Conservation (phyloP, 2,888 invertebrate species). For the Dysmachus trigonus region DNA sequence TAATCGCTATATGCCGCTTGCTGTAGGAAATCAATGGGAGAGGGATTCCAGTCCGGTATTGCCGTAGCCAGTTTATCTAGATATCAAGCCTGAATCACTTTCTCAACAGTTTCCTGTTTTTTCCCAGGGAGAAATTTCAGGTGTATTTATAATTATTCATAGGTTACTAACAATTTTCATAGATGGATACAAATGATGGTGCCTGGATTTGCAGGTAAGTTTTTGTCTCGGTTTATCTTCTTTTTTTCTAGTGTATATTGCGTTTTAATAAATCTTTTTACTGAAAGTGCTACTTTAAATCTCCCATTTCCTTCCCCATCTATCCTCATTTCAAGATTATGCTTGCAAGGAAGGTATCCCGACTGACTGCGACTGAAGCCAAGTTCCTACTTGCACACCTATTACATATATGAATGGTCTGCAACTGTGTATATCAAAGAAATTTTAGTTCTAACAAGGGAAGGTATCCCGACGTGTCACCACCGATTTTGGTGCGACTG, state of each 20-base stretch:
- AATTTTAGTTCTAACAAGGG: no score
- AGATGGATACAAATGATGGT: not conserved
- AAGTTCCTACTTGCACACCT: no score
- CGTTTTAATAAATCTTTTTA: not conserved
- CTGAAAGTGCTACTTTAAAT: not conserved
- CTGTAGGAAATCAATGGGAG: conserved; percentile 25
- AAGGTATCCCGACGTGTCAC: no score
- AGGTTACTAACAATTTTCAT: conserved; percentile 24
- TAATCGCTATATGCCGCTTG: conserved; percentile 12
- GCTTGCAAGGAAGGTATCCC: not conserved
- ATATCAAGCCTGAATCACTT: not conserved
- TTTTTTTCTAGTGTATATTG: not conserved
- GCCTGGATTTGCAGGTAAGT: not conserved
- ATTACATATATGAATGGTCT: no score
- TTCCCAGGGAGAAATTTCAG: not conserved
- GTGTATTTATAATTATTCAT: conserved; percentile 20
- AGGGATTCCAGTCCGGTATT: conserved; percentile 18
- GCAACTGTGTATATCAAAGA: no score
- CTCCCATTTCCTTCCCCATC: not conserved
- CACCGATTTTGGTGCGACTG: no score
- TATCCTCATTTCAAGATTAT: not conserved
- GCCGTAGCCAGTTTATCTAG: not conserved
- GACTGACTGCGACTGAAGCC: no score
- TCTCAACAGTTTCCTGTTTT: conserved; percentile 14
- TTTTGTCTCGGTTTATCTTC: not conserved